Percentiles rank a stretch among this genome's conserved stretches.
Conservation (phyloP, 1,140 invertebrate genomes). For the Tribolium castaneum region DNA sequence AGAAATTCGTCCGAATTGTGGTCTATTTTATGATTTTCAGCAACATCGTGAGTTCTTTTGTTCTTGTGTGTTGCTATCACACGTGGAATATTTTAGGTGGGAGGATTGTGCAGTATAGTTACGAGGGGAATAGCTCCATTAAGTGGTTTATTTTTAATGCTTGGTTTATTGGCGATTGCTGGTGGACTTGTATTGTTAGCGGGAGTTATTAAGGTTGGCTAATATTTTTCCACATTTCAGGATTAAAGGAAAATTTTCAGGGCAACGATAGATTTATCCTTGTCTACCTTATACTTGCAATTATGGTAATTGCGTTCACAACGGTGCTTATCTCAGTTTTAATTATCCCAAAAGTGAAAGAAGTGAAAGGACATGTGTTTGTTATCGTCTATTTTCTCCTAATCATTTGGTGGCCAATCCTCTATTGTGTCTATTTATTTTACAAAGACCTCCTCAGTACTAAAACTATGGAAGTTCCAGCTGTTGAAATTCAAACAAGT, state of each 20-base stretch:
- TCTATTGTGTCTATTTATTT: neutral
- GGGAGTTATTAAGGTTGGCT: neutral
- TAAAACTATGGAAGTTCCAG: neutral
- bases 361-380: neutral
- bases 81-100: neutral
- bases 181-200: neutral
- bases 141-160: constrained; percentile 23
- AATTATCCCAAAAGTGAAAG: constrained; percentile 1
- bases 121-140: constrained; percentile 9
- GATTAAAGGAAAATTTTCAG: neutral
- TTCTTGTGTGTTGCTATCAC: neutral
- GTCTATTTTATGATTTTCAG: neutral
- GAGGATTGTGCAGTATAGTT: neutral
- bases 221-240: neutral
- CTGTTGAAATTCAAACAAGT: neutral
- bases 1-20: neutral
- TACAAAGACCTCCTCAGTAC: neutral
- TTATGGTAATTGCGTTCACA: neutral
- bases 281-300: neutral
- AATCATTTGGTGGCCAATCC: neutral
- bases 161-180: constrained; percentile 5
- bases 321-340: neutral
- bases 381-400: neutral
- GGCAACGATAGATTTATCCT: neutral
- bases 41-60: neutral